Evolutionary conservation across 2,888 invertebrate genomes (phyloP).

Genomic region (Carcina quercana): DNA sequence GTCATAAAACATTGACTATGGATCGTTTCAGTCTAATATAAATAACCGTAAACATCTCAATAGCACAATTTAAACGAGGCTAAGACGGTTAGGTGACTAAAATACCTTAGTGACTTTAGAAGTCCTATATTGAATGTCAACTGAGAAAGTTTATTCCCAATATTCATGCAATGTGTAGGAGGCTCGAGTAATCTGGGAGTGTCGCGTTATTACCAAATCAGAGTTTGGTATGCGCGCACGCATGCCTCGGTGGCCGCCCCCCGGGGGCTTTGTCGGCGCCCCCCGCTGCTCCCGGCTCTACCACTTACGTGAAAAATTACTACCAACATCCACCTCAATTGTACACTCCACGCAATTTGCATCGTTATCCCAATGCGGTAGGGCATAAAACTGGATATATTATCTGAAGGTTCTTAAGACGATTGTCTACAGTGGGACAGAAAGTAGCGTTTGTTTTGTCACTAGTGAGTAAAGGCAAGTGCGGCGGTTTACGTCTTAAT

Average conservation of each 20-base stretch:
- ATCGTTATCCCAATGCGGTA: conserved; percentile 4
- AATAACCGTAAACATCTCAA: too few relatives aligned
- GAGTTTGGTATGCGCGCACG: conserved; percentile 30
- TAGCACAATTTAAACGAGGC: too few relatives aligned
- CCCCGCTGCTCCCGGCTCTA: conserved; percentile 45
- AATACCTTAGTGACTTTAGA: too few relatives aligned
- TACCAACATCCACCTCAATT: conserved; percentile 9
- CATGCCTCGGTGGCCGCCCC: conserved; percentile 48
- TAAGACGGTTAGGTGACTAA: too few relatives aligned
- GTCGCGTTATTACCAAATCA: conserved; percentile 43
- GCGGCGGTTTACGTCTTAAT: conserved; percentile 33
- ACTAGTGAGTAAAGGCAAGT: conserved; percentile 12
- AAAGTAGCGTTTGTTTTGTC: conserved; percentile 15
- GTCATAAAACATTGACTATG: too few relatives aligned
- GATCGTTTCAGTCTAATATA: too few relatives aligned
- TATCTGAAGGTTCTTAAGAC: conserved; percentile 1
- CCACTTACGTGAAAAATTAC: conserved; percentile 59
- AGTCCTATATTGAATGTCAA: too few relatives aligned
- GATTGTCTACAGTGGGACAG: neutral
- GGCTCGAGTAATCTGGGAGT: conserved; percentile 25
- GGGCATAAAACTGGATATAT: neutral
- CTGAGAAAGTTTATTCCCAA: too few relatives aligned
- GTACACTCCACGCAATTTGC: neutral
- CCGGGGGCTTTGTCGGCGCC: conserved; percentile 64
- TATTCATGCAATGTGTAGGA: too few relatives aligned